phyloP scores from a whole-genome alignment of 2,888 invertebrate species.

The Acrobasis repandana region DNA sequence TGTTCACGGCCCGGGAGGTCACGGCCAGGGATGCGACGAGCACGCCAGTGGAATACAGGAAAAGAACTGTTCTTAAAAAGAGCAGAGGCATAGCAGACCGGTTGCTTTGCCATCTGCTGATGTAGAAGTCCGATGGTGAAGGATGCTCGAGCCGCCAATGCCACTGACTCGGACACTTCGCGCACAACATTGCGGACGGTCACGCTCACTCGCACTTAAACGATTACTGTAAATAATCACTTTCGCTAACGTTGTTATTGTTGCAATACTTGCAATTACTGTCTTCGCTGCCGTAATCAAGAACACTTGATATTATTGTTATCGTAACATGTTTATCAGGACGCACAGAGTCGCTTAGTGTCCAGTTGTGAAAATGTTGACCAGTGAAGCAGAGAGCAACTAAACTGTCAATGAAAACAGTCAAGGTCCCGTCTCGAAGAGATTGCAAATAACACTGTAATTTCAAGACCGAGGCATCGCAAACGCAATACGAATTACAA shows the following conservation, averaged over 20 bases:
- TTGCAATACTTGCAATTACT: conserved; percentile 28
- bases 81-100: conserved; percentile 55
- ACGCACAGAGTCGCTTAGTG: background rate
- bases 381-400: conserved; percentile 13
- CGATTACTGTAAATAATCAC: conserved; percentile 35
- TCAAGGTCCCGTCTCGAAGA: conserved; percentile 12
- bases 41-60: conserved; percentile 54
- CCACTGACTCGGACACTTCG: conserved; percentile 43
- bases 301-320: conserved; percentile 19
- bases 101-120: conserved; percentile 64
- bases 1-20: conserved; percentile 46
- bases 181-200: conserved; percentile 41
- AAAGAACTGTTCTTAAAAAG: conserved; percentile 50
- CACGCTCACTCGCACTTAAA: conserved; percentile 28
- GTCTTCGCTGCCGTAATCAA: conserved; percentile 5
- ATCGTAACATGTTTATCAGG: background rate
- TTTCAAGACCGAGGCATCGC: background rate
- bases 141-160: conserved; percentile 57
- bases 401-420: conserved; percentile 16
- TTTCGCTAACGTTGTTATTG: conserved; percentile 35
- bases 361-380: conserved; percentile 16
- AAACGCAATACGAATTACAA: background rate
- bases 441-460: conserved; percentile 1
- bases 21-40: conserved; percentile 45
- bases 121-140: conserved; percentile 60